These are phyloP conservation scores for Heteronetta atricapilla DNA, from an alignment of 2,113 vertebrate species.

Conservation along the genomic window DNA sequence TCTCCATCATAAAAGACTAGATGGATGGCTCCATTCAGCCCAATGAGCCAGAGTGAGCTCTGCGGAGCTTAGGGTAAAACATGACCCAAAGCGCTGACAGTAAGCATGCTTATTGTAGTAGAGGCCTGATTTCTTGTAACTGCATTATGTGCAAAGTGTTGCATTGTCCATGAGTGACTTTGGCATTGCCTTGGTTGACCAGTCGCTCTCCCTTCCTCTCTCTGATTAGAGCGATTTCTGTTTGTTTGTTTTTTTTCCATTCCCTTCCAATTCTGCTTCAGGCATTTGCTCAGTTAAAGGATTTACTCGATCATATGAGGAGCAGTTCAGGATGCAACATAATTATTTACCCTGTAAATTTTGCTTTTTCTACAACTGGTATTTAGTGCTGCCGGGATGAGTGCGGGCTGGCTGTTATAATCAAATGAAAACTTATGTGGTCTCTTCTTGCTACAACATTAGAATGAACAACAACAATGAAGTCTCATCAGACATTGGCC, in stretches of 20 bases:
- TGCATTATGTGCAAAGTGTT: not conserved
- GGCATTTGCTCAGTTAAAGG: not conserved
- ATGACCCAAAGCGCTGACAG: not conserved
- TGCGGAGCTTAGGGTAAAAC: not conserved
- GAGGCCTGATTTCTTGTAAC: not conserved
- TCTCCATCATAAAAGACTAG: not conserved
- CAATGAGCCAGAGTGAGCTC: not conserved
- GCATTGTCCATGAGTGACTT: not conserved
- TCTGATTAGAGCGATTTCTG: not conserved
- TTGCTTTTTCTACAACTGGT: not conserved
- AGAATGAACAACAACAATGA: not conserved
- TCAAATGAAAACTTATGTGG: conserved; percentile 27
- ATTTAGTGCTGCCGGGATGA: not conserved
- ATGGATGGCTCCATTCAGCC: not conserved
- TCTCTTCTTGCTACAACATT: not conserved
- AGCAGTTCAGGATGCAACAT: not conserved
- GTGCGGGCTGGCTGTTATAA: not conserved
- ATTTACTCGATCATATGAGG: not conserved
- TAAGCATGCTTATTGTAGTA: not conserved
- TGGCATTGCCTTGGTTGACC: not conserved
- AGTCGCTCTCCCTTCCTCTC: not conserved
- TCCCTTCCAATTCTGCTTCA: not conserved
- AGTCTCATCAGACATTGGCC: not conserved
- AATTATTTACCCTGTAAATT: not conserved
- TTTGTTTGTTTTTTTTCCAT: not conserved